Evolutionary conservation across 2,113 vertebrate species (phyloP).

Genomic region (Acanthisitta chloris): DNA sequence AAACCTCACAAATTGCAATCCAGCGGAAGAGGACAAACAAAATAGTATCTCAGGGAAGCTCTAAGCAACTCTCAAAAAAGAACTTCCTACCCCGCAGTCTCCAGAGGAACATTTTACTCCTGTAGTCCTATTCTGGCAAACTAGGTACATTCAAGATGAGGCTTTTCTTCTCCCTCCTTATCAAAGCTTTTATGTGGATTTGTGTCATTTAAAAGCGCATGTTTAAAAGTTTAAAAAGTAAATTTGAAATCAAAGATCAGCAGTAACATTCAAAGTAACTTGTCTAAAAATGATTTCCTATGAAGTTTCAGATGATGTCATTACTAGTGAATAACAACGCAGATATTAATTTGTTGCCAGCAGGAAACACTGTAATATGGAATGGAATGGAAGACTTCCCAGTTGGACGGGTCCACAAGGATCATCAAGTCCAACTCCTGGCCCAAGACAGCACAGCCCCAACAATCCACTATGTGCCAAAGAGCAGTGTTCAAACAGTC

Average conservation of each 20-base stretch:
- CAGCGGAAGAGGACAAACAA: neutral
- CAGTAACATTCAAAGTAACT: neutral
- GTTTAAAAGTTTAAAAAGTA: neutral
- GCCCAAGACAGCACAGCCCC: neutral
- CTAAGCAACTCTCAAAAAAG: neutral
- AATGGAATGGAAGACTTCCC: too few species aligned
- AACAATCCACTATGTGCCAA: neutral
- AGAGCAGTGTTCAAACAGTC: fast-evolving
- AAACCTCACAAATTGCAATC: neutral
- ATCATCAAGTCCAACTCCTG: too few species aligned
- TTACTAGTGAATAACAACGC: neutral
- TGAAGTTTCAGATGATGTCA: neutral
- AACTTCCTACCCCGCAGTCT: neutral
- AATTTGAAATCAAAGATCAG: neutral
- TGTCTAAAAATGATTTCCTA: neutral
- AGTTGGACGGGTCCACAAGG: neutral
- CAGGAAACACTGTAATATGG: neutral
- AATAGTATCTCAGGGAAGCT: neutral
- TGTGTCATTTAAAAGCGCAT: neutral
- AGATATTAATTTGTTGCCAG: neutral
- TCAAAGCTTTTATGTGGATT: neutral
- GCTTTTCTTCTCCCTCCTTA: neutral
- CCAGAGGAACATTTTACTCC: neutral
- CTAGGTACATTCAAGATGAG: neutral
- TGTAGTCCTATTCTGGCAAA: neutral